phyloP scores from a whole-genome alignment of 2,888 invertebrate species.

The Agrilus cyanescens region DNA sequence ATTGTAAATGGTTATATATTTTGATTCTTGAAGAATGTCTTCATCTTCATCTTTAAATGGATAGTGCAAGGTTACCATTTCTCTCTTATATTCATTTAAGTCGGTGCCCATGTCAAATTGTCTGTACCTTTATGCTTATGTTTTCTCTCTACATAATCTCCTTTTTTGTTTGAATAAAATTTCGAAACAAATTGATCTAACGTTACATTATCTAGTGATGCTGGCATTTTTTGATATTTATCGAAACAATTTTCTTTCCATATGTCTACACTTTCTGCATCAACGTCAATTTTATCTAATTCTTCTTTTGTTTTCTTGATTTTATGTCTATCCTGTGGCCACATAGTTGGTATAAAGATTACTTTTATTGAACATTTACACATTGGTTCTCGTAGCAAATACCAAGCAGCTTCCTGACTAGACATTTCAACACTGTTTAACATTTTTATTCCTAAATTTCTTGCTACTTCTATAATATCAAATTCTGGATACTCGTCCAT shows the following conservation, averaged over 20 bases:
- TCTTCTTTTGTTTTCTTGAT: constrained; percentile 24
- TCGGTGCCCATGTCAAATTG: constrained; percentile 26
- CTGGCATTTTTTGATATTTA: constrained; percentile 31
- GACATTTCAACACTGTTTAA: constrained; percentile 28
- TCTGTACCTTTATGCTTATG: constrained; percentile 27
- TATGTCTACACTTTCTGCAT: constrained; percentile 28
- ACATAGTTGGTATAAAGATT: constrained; percentile 29
- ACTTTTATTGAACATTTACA: constrained; percentile 23
- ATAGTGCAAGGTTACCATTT: constrained; percentile 28
- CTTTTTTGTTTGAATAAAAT: constrained; percentile 5
- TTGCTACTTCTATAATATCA: constrained; percentile 21
- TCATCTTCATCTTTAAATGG: constrained; percentile 29
- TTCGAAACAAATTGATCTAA: constrained; percentile 31
- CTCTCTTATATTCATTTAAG: constrained; percentile 25
- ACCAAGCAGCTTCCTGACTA: constrained; percentile 36
- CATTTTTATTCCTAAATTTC: constrained; percentile 23
- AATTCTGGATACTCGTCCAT: too few species aligned
- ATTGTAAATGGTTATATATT: constrained; percentile 25
- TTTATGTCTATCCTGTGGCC: constrained; percentile 30
- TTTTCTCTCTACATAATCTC: constrained; percentile 14
- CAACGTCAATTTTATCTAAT: constrained; percentile 24
- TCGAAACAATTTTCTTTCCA: constrained; percentile 34
- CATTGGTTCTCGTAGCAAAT: constrained; percentile 33
- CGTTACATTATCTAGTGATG: constrained; percentile 25
- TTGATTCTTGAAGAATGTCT: constrained; percentile 26